Evolutionary conservation across 2,797 vertebrate genomes (phyloP), one percentile per base, ranked within the genome.

Genomic region (Potorous gilbertii): DNA sequence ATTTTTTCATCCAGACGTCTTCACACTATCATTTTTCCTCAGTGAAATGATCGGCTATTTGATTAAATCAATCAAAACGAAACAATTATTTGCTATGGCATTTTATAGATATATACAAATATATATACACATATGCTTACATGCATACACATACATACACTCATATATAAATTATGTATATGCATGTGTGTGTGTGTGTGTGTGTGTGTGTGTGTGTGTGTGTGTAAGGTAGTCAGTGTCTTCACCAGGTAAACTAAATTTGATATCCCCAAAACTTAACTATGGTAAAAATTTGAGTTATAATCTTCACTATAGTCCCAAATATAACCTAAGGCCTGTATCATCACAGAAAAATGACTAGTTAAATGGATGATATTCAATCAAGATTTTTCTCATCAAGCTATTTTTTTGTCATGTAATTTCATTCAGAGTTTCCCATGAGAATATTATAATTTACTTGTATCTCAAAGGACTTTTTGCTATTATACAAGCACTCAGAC

Each of bases 101-200:
- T 40, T 81, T 81, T 40, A 46, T n/a, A n/a, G 11, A 40, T 40
- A 74, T 74, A 62, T 74, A 21, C 2, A 21, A 6, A 74, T 40
- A 74, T 2, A 74, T 2, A 28, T 57, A 8, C 5, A 28, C 29
- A 28, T 28, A 56, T 56, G 28, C 16, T 9, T 52, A 56, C 24
- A 56, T 1, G 28, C 28, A 57, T 27, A 57, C 28, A 57, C 0
- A 27, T 57, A 62, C 6, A 34, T 34, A 34, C 14, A 66, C n/a
- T 5, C 0, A n/a, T 66, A 66, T 14, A 16, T 66, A n/a, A 5
- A 66, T n/a, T n/a, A 66, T 3, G 1, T 14, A 1, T n/a, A 8
- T 5, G 4, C 16, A 34, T n/a, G 50, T 52, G 50, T 52, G 50
- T 52, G 50, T 52, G 50, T 52, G 4, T 52, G 50, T 52, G 50